Evolutionary conservation across 2,888 invertebrate genomes (phyloP).

Genomic region (Homarus gammarus): DNA sequence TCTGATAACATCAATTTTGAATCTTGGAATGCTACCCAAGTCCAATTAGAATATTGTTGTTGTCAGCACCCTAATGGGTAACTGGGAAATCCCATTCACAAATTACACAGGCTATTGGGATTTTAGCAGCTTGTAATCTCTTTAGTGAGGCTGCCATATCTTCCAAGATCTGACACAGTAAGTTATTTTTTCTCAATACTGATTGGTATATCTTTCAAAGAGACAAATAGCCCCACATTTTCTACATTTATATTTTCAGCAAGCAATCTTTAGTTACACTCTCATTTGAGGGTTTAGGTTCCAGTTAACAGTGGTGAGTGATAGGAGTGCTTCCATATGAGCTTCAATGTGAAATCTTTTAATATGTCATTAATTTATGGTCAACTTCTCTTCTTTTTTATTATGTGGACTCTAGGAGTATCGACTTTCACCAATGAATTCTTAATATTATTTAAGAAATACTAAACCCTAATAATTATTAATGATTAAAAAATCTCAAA

Average conservation of each 20-base stretch:
- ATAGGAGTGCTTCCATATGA: constrained; percentile 42
- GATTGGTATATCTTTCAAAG: constrained; percentile 16
- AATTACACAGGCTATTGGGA: constrained; percentile 30
- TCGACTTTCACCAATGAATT: not conserved
- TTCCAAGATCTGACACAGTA: constrained; percentile 42
- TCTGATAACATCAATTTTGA: constrained; percentile 51
- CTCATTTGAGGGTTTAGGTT: constrained; percentile 38
- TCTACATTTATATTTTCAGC: constrained; percentile 45
- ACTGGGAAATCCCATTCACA: constrained; percentile 39
- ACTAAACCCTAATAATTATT: not conserved
- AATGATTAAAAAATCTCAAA: not conserved
- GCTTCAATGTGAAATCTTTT: constrained; percentile 36
- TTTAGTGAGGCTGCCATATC: constrained; percentile 43
- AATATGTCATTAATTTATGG: not conserved
- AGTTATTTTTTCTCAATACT: constrained; percentile 45
- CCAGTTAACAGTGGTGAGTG: constrained; percentile 33
- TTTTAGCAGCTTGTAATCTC: constrained; percentile 39
- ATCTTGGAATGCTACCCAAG: constrained; percentile 47
- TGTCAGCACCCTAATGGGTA: constrained; percentile 42
- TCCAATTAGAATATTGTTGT: constrained; percentile 36
- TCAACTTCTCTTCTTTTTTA: constrained; percentile 25
- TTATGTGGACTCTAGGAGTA: not conserved
- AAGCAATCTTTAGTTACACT: constrained; percentile 32
- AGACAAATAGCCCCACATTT: constrained; percentile 40
- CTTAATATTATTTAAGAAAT: constrained; percentile 2